Percentiles rank a stretch among this genome's conserved stretches.
Conservation (phyloP, 1,140 invertebrate species). For the Drosophila mauritiana region DNA sequence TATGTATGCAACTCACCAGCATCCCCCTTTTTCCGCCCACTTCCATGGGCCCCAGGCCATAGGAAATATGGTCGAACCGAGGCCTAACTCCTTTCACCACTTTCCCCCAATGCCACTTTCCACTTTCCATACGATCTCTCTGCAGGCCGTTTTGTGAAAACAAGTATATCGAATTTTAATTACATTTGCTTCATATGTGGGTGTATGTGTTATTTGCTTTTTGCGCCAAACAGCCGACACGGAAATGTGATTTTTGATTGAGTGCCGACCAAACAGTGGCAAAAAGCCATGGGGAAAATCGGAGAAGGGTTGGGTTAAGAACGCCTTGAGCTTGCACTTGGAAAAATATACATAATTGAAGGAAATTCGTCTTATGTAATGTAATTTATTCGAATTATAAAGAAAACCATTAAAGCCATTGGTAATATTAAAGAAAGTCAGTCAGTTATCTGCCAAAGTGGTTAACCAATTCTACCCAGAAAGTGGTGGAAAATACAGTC, state of each 20-base stretch:
- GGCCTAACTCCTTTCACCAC: constrained; percentile 26
- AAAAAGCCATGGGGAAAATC: not conserved
- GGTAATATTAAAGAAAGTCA: not conserved
- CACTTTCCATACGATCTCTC: constrained; percentile 35
- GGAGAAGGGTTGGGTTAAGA: not conserved
- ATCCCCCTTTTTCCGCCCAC: not conserved
- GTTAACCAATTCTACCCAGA: not conserved
- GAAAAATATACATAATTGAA: not conserved
- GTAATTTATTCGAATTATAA: not conserved
- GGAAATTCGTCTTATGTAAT: not conserved
- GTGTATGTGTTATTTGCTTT: constrained; percentile 50
- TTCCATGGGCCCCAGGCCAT: constrained; percentile 12
- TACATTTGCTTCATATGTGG: constrained; percentile 76
- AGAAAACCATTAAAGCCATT: too few species aligned
- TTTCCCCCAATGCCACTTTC: constrained; percentile 1
- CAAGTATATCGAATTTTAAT: constrained; percentile 84
- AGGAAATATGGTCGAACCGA: constrained; percentile 25
- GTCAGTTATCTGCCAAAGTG: not conserved
- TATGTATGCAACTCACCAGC: constrained; percentile 48
- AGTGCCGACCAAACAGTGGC: constrained; percentile 53
- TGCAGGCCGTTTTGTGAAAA: constrained; percentile 71
- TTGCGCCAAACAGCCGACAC: constrained; percentile 58
- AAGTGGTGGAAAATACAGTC: not conserved
- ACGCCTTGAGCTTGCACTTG: constrained; percentile 15
- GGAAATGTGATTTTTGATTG: constrained; percentile 81